phyloP scores from a whole-genome alignment of 2,888 invertebrate species.

The Dysmachus trigonus region DNA sequence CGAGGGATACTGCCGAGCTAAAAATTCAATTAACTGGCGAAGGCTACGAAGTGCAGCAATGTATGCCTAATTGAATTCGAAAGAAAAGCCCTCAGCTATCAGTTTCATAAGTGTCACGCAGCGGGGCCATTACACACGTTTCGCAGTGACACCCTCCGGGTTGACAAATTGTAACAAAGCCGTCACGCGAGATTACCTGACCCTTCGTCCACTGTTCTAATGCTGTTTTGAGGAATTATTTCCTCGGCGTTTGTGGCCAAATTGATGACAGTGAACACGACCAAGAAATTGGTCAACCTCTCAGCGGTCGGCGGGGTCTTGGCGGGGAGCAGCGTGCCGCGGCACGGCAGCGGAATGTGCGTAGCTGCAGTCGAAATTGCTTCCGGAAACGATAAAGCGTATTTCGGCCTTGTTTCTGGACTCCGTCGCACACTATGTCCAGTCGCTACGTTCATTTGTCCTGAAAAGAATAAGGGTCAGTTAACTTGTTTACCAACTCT shows the following conservation, averaged over 20 bases:
- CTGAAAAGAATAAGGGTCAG: not conserved
- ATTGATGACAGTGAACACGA: conserved; percentile 38
- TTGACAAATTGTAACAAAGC: conserved; percentile 26
- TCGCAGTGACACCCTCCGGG: conserved; percentile 13
- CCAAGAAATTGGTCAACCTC: not conserved
- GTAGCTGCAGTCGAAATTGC: conserved; percentile 30
- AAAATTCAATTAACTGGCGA: conserved; percentile 48
- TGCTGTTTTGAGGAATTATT: conserved; percentile 47
- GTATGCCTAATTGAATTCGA: conserved; percentile 48
- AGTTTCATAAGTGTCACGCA: conserved; percentile 28
- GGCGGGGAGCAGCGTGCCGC: too few relatives aligned
- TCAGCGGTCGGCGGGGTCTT: not conserved
- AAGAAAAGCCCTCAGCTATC: conserved; percentile 24
- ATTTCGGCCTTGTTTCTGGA: conserved; percentile 14
- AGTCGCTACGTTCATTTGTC: not conserved
- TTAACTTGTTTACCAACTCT: conserved; percentile 14
- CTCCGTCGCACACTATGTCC: not conserved
- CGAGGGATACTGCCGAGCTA: not conserved
- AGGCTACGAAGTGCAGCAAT: conserved; percentile 43
- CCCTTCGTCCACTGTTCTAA: conserved; percentile 38
- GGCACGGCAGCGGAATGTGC: not conserved
- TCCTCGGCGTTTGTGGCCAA: conserved; percentile 36
- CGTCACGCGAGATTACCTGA: conserved; percentile 42
- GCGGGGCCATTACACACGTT: conserved; percentile 22
- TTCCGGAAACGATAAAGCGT: conserved; percentile 33